Base-by-base conservation (phyloP, 2,113 vertebrate genomes). In the Corythornis madagascariensis region DNA sequence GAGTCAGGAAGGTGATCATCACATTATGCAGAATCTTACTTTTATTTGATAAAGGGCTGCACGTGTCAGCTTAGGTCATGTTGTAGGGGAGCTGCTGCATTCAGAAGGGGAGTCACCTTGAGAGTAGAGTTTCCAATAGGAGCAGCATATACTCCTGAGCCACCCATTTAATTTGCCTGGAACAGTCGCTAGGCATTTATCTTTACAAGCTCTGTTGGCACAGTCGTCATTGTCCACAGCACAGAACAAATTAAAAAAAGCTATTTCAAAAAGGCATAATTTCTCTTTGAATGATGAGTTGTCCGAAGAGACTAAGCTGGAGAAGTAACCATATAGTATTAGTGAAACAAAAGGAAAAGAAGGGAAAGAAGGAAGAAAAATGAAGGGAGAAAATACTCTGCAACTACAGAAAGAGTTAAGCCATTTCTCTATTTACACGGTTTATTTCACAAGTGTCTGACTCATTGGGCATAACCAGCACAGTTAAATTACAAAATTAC, bases 401-500 rank as follows among this genome's bases (percentile, higher is more conserved):
- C 2, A 11, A 24, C 7, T 59, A 38, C 77, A 66, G 95, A 98
- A 98, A 97, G 97, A 97, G 97, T 97, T 97, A 97, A 98, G 86
- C 96, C 94, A 87, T 97, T 98, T 98, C 98, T 97, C 96, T 97
- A 95, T 97, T 98, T 98, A 97, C 97, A 97, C 97, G 97, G 96
- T 97, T 98, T 98, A 97, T 97, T 98, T 98, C 98, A 97, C 97
- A 97, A 96, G 90, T 94, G 83, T 97, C 97, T 97, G 95, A 97
- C 94, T 98, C 98, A 98, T 97, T 97, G 97, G 97, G 97, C 97
- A 97, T 97, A 98, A 98, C 98, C 96, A 96, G 97, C 98, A 97
- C 91, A 98, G 97, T 98, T 98, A 97, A 98, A 98, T 98, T 97
- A 97, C 97, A 98, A 98, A 98, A 97, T 97, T 97, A 97, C 97